Conservation (phyloP, 1,140 invertebrate genomes). For the Berghia stephanieae region DNA sequence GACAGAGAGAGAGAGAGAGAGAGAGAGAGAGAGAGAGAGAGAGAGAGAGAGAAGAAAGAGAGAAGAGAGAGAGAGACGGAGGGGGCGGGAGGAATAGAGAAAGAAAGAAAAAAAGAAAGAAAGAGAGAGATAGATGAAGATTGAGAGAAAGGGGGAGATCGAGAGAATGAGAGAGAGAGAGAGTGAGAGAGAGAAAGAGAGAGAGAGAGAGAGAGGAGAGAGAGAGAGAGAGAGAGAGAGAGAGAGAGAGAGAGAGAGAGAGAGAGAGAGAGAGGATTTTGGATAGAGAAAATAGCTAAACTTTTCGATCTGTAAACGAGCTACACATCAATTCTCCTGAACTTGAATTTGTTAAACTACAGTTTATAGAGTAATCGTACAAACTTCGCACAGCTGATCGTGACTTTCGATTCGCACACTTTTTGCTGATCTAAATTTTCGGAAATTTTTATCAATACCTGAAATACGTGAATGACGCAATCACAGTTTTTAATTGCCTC, state of each 20-base stretch:
- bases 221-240: conserved; percentile 14
- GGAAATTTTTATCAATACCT: no score
- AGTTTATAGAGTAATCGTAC: no score
- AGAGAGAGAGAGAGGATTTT: not conserved
- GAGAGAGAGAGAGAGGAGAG: no score
- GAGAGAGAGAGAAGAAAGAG: not conserved
- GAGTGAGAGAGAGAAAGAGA: conserved; percentile 3
- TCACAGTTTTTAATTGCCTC: no score
- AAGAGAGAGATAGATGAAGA: not conserved
- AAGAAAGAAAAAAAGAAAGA: not conserved
- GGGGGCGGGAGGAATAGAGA: not conserved
- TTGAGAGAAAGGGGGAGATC: not conserved
- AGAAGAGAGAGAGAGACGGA: no score
- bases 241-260: conserved; percentile 5
- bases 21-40: not conserved
- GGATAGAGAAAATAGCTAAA: not conserved
- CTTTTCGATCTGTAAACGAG: not conserved
- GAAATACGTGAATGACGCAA: no score
- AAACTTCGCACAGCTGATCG: no score
- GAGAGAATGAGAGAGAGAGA: conserved; percentile 8
- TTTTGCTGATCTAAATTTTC: no score
- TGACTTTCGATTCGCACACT: no score
- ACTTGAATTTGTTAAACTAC: not conserved
- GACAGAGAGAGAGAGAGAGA: not conserved
- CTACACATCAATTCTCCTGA: not conserved